phyloP scores from a whole-genome alignment of 2,113 vertebrate genomes.

The Erythrocercus mccallii region DNA sequence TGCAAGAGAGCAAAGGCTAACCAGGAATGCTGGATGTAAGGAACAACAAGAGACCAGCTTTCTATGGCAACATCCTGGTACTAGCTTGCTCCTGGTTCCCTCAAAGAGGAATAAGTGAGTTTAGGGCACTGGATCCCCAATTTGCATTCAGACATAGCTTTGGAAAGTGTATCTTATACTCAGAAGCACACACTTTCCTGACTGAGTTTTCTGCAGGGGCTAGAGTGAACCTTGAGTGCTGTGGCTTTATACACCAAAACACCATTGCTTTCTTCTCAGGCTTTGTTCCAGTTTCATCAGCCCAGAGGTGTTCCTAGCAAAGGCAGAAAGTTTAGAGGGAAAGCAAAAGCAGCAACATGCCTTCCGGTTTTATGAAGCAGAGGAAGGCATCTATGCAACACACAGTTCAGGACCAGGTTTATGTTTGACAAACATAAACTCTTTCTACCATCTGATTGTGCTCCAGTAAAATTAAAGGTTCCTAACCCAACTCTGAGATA shows the following conservation, averaged over 20 bases:
- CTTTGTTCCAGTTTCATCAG: neutral
- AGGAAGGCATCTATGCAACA: neutral
- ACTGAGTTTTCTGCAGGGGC: neutral
- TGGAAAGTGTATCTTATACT: neutral
- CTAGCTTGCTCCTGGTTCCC: neutral
- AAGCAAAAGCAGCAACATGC: neutral
- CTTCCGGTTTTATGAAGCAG: neutral
- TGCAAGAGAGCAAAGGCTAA: neutral
- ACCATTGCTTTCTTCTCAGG: neutral
- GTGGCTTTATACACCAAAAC: neutral
- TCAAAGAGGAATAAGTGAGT: neutral
- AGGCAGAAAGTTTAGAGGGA: neutral
- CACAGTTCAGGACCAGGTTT: neutral
- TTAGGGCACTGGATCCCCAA: neutral
- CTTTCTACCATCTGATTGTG: neutral
- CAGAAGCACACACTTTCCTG: neutral
- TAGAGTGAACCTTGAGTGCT: rapidly evolving
- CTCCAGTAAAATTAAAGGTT: neutral
- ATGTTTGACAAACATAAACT: neutral
- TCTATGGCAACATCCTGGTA: neutral
- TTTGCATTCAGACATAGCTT: neutral
- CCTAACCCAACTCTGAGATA: neutral
- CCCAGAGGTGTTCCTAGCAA: neutral
- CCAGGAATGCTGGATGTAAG: neutral
- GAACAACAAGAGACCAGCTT: neutral